phyloP scores from a whole-genome alignment of 2,113 vertebrate species.

The Corvus moneduloides region DNA sequence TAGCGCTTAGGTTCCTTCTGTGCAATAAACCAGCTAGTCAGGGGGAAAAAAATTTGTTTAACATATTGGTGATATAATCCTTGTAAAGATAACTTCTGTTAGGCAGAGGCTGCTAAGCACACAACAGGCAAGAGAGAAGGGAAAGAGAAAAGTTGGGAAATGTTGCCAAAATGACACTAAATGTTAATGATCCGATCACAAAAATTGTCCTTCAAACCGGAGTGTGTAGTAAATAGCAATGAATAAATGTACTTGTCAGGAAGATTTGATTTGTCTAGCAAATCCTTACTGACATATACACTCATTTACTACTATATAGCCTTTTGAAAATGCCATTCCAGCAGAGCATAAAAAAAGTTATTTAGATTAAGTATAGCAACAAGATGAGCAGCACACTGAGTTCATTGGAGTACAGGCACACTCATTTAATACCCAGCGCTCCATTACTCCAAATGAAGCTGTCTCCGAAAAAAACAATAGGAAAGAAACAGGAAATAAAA shows the following conservation, averaged over 20 bases:
- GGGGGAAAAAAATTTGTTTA: neutral
- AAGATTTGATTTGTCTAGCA: conserved; percentile 80
- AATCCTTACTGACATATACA: conserved; percentile 78
- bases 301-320: conserved; percentile 76
- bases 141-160: conserved; percentile 63
- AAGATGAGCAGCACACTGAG: conserved; percentile 76
- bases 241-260: conserved; percentile 74
- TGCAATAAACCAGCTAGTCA: conserved; percentile 1
- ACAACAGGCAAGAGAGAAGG: neutral
- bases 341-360: conserved; percentile 82
- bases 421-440: conserved; percentile 73
- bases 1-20: neutral
- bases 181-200: conserved; percentile 75
- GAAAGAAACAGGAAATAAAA: conserved; percentile 44
- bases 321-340: conserved; percentile 82
- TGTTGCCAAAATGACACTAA: conserved; percentile 69
- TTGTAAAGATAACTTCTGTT: conserved; percentile 32
- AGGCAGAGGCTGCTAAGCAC: neutral
- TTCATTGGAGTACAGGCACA: conserved; percentile 71
- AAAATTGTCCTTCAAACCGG: conserved; percentile 75
- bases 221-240: conserved; percentile 74
- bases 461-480: conserved; percentile 51
- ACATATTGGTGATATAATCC: conserved; percentile 4
- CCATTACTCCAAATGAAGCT: conserved; percentile 73
- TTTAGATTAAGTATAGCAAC: conserved; percentile 81